Percentiles rank a stretch among this genome's conserved stretches.
These are phyloP conservation scores for Chaitophorus viminalis DNA, from an alignment of 2,888 invertebrate genomes.

Conservation along the genomic window DNA sequence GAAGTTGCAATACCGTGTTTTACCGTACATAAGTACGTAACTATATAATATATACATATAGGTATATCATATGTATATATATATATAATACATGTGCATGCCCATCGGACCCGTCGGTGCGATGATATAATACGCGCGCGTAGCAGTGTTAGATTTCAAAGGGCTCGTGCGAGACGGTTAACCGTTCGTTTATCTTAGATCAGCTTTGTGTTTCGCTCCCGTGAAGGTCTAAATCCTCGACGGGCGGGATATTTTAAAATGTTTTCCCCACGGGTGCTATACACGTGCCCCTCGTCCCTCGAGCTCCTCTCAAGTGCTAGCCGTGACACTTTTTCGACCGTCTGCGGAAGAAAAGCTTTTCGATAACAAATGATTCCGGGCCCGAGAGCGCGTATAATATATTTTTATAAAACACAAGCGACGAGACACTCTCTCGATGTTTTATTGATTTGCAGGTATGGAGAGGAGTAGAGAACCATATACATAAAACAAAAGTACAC, in stretches of 20 bases:
- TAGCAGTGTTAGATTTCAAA: background rate
- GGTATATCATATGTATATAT: too few relatives aligned
- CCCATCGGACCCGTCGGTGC: too few relatives aligned
- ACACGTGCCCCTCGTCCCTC: background rate
- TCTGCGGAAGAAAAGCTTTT: constrained; percentile 22
- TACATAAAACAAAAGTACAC: background rate
- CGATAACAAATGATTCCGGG: constrained; percentile 35
- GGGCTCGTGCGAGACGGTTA: background rate
- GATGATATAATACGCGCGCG: too few relatives aligned
- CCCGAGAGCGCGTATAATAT: background rate
- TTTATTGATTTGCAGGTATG: background rate
- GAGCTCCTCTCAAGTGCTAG: background rate
- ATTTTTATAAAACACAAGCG: constrained; percentile 25
- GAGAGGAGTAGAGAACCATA: too few relatives aligned
- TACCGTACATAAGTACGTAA: too few relatives aligned
- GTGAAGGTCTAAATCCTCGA: constrained; percentile 11
- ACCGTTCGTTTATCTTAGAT: constrained; percentile 28
- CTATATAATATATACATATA: too few relatives aligned
- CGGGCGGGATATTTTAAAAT: constrained; percentile 37
- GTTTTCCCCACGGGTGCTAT: constrained; percentile 8
- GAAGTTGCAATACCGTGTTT: too few relatives aligned
- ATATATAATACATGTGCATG: too few relatives aligned
- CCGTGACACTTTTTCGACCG: constrained; percentile 38
- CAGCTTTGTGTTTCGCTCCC: constrained; percentile 43
- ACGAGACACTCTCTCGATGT: background rate